phyloP scores from a whole-genome alignment of 2,888 invertebrate species.

The Ichneumoninae sp. region DNA sequence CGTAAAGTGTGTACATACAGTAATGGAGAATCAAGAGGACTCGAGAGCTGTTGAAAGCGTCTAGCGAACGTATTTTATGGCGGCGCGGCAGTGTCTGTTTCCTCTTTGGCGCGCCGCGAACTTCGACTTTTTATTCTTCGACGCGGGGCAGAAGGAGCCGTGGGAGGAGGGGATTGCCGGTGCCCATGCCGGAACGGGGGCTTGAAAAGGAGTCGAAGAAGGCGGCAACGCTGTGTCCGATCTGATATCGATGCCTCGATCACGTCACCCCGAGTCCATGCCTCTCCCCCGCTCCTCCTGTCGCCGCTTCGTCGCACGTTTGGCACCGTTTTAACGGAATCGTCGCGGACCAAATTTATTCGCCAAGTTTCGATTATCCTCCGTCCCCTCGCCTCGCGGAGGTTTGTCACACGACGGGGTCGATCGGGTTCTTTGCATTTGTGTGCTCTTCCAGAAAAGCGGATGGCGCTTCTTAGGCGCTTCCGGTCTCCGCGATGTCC shows the following conservation, averaged over 20 bases:
- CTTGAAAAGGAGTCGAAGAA: constrained; percentile 43
- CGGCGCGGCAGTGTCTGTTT: constrained; percentile 72
- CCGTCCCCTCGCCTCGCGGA: constrained; percentile 38
- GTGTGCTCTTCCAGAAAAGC: background rate
- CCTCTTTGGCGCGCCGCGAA: constrained; percentile 77
- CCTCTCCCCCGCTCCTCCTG: background rate
- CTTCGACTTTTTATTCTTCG: constrained; percentile 66
- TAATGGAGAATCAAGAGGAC: constrained; percentile 64
- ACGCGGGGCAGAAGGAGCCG: constrained; percentile 27
- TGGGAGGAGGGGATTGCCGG: constrained; percentile 6
- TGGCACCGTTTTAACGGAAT: constrained; percentile 66
- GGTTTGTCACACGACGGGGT: constrained; percentile 47
- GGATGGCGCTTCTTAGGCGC: background rate
- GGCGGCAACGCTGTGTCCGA: constrained; percentile 70
- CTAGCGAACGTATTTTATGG: constrained; percentile 73
- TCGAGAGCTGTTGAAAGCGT: constrained; percentile 69
- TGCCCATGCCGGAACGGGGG: constrained; percentile 8
- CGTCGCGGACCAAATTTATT: constrained; percentile 37
- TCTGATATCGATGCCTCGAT: constrained; percentile 75
- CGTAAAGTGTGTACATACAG: constrained; percentile 46
- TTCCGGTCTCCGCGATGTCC: background rate
- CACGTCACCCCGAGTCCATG: constrained; percentile 69
- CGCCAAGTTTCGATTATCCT: constrained; percentile 65
- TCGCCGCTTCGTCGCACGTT: constrained; percentile 42
- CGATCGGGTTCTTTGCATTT: constrained; percentile 30